A percentile compares a stretch with the other conserved stretches of the same genome.
These are phyloP conservation scores for Pristionchus entomophagus DNA, from an alignment of 2,888 invertebrate species.

Conservation along the genomic window DNA sequence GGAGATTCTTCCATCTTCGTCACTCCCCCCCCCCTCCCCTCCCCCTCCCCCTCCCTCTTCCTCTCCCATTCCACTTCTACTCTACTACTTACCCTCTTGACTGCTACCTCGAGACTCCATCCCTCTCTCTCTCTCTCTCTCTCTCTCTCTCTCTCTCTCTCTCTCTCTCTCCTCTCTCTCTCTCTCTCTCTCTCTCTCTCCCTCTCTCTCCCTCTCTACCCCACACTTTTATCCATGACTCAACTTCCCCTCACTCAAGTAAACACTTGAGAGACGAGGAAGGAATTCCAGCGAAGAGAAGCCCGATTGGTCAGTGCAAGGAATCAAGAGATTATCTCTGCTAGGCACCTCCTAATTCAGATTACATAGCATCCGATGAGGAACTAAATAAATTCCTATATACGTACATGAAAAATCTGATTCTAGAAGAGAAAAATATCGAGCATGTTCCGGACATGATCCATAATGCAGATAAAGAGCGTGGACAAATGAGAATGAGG, in stretches of 20 bases:
- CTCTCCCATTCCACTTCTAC: background rate
- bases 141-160: no score
- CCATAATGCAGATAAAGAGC: background rate
- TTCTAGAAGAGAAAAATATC: background rate
- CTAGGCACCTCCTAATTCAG: no score
- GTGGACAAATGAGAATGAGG: background rate
- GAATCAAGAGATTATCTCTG: no score
- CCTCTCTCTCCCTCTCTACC: background rate
- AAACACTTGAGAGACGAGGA: background rate
- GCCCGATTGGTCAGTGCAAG: background rate
- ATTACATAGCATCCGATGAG: background rate
- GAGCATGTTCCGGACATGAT: background rate
- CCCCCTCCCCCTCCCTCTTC: background rate
- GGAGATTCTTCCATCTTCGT: no score
- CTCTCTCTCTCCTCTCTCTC: background rate
- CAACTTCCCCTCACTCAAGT: background rate
- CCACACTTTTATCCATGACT: conserved; percentile 19
- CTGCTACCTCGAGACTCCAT: background rate
- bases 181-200: background rate
- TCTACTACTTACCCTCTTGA: background rate
- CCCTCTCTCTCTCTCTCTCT: no score
- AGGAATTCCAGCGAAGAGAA: background rate
- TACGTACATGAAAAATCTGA: background rate
- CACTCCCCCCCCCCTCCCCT: no score
- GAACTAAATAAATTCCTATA: background rate